phyloP scores from a whole-genome alignment of 2,797 vertebrate species.

The Macroramphosus scolopax region DNA sequence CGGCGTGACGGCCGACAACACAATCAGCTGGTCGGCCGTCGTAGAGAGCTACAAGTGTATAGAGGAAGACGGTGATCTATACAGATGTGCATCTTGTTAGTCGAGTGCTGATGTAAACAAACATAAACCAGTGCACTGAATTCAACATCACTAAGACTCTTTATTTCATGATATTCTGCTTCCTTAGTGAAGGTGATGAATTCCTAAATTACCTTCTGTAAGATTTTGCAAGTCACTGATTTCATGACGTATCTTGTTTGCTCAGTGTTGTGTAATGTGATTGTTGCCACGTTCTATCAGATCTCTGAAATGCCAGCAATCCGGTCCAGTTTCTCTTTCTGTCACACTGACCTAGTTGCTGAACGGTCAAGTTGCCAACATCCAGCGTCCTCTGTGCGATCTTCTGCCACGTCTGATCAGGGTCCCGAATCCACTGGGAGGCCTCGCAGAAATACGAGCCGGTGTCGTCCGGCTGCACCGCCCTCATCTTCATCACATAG shows the following conservation, averaged over 20 bases:
- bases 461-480: conserved; percentile 73
- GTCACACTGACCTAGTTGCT: conserved; percentile 79
- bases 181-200: too few relatives aligned
- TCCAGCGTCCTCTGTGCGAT: conserved; percentile 83
- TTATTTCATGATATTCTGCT: too few relatives aligned
- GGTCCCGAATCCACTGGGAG: conserved; percentile 86
- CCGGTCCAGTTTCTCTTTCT: too few relatives aligned
- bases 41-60: too few relatives aligned
- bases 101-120: conserved; percentile 1
- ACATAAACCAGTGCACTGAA: too few relatives aligned
- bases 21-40: neutral
- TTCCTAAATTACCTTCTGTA: too few relatives aligned
- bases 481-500: conserved; percentile 81
- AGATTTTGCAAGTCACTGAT: too few relatives aligned
- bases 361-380: conserved; percentile 83
- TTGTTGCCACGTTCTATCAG: too few relatives aligned
- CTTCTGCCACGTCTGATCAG: conserved; percentile 82
- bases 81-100: conserved; percentile 22
- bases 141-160: too few relatives aligned
- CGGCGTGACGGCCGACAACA: neutral
- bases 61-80: neutral
- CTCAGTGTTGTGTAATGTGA: too few relatives aligned
- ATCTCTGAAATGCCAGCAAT: too few relatives aligned
- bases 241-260: too few relatives aligned
- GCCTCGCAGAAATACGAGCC: conserved; percentile 87